Percentiles rank a stretch among this genome's conserved stretches.
Evolutionary conservation across 2,797 vertebrate genomes (phyloP).

Genomic region (Alcedo atthis): DNA sequence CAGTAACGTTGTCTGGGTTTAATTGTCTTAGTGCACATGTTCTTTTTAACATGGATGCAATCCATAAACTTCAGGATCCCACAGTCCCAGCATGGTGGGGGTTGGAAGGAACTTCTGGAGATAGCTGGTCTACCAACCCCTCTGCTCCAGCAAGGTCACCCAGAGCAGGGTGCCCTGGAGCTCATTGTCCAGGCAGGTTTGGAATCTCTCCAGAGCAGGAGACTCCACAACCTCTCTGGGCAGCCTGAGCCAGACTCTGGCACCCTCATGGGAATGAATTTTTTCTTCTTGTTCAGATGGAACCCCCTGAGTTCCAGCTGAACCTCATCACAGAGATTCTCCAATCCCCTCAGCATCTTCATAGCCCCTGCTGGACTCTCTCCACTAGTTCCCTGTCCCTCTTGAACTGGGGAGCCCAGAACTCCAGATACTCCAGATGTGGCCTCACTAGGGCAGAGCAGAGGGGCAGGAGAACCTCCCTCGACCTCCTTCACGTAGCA

Average conservation of each 20-base stretch:
- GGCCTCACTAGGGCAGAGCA: background rate
- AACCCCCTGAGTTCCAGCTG: background rate
- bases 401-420: too few species aligned
- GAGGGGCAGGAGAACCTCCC: background rate
- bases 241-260: background rate
- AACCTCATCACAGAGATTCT: background rate
- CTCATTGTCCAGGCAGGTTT: background rate
- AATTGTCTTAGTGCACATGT: accelerated
- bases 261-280: background rate
- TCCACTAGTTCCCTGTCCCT: too few species aligned
- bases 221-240: background rate
- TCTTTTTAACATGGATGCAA: background rate
- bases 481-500: background rate
- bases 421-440: too few species aligned
- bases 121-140: background rate
- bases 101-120: background rate
- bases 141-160: background rate
- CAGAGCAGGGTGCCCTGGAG: too few species aligned
- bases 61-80: background rate
- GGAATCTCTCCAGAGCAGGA: background rate
- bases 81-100: background rate
- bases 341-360: background rate
- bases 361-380: background rate
- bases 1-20: background rate
- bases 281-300: background rate